phyloP scores from a whole-genome alignment of 2,113 vertebrate genomes.

The human region GRCh38 chr17:8704501-8705000 shows the following conservation, averaged over 20 bases:
- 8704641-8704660: background rate
- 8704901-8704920: background rate
- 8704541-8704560: background rate
- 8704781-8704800: background rate
- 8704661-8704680: background rate
- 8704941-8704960: no score
- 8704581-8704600: background rate
- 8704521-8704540: background rate
- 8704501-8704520: background rate
- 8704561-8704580: background rate
- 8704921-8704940: background rate
- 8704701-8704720: background rate
- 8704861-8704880: no score
- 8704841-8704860: background rate
- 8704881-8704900: background rate
- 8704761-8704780: background rate
- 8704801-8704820: background rate
- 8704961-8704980: no score
- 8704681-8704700: background rate
- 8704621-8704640: background rate
- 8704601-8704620: background rate
- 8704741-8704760: background rate
- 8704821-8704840: background rate
- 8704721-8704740: background rate
- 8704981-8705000: no score